Conservation (phyloP, 2,113 vertebrate genomes). For the Penelope pileata region DNA sequence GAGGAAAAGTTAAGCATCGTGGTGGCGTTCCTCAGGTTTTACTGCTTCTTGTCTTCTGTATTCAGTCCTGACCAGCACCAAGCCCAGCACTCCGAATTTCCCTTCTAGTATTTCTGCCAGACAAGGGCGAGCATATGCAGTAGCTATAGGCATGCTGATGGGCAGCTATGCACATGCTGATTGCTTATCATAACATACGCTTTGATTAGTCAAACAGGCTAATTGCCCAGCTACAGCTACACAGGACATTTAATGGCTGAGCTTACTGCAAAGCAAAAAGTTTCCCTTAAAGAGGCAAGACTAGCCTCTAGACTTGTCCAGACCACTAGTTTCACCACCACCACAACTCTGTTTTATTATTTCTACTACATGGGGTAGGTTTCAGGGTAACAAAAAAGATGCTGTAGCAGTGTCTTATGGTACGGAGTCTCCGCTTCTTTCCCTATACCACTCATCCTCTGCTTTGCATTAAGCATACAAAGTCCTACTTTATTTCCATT, state of each 20-base stretch:
- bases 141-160: background rate
- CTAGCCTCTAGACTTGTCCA: background rate
- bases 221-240: background rate
- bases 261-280: background rate
- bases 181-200: background rate
- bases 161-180: background rate
- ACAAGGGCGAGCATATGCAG: background rate
- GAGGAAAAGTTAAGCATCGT: background rate
- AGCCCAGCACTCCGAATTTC: rapidly evolving
- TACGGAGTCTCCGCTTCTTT: background rate
- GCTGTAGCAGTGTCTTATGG: rapidly evolving
- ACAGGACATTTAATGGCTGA: background rate
- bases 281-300: background rate
- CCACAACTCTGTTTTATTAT: background rate
- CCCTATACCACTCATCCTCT: background rate
- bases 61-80: background rate
- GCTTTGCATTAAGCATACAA: background rate
- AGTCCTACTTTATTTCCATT: background rate
- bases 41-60: background rate
- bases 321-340: background rate
- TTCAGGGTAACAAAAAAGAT: background rate
- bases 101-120: background rate
- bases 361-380: background rate
- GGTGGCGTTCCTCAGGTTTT: background rate
- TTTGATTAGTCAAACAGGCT: background rate